A percentile compares a stretch with the other conserved stretches of the same genome.
These are phyloP conservation scores for Zenarchopterus dispar DNA, from an alignment of 2,797 vertebrate species.

Conservation along the genomic window DNA sequence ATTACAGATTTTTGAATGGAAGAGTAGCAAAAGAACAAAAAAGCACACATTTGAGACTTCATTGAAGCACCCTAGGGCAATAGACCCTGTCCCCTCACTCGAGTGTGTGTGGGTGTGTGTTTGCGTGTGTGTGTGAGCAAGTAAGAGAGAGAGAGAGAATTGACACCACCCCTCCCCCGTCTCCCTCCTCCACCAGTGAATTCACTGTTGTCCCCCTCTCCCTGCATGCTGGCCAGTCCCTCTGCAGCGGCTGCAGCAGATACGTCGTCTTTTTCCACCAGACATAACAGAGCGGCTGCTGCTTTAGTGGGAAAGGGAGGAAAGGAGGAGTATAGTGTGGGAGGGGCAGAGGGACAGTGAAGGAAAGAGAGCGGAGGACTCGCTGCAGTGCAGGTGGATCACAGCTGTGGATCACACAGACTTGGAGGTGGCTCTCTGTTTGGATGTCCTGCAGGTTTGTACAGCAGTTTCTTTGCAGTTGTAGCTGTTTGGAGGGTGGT, in stretches of 20 bases:
- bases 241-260: constrained; percentile 49
- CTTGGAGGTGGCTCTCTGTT: constrained; percentile 18
- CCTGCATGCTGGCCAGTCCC: constrained; percentile 21
- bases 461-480: constrained; percentile 9
- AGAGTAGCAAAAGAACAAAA: neutral
- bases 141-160: no score
- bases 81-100: constrained; percentile 40
- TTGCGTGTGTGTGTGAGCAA: no score
- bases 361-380: constrained; percentile 54
- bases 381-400: constrained; percentile 77
- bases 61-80: constrained; percentile 22
- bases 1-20: constrained; percentile 1
- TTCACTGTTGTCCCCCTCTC: neutral
- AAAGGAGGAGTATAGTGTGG: constrained; percentile 25
- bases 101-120: neutral
- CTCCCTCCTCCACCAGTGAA: constrained; percentile 17
- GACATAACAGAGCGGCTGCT: constrained; percentile 34
- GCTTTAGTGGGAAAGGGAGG: constrained; percentile 22
- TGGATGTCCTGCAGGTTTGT: constrained; percentile 64
- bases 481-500: neutral
- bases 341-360: constrained; percentile 64
- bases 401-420: constrained; percentile 38
- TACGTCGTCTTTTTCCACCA: constrained; percentile 35
- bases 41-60: constrained; percentile 22
- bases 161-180: constrained; percentile 34